Percentiles rank a stretch among this genome's conserved stretches.
Conservation (phyloP, 30 jellyfish, hydroid and myxozoan species). For the Aurelia coerulea region DNA sequence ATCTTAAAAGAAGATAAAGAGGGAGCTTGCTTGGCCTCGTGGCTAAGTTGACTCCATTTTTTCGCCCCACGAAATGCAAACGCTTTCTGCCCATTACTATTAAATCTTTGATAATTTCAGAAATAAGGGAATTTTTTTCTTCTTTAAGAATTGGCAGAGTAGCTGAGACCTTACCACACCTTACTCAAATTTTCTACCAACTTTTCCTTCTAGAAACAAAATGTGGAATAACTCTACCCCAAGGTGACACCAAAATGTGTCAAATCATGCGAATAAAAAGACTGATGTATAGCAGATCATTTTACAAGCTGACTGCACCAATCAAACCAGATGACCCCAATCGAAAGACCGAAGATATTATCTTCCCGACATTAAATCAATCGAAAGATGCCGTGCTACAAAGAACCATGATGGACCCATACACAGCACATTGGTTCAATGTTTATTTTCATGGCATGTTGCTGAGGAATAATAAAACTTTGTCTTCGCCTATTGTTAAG, state of each 20-base stretch:
- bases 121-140: too few species aligned
- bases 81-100: too few species aligned
- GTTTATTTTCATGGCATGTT: conserved; percentile 80
- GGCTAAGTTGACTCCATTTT: too few species aligned
- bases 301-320: conserved; percentile 70
- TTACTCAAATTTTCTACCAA: too few species aligned
- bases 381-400: conserved; percentile 32
- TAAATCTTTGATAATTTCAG: too few species aligned
- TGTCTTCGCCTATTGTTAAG: conserved; percentile 1
- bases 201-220: conserved; percentile 26
- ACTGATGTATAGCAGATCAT: conserved; percentile 29
- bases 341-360: conserved; percentile 30
- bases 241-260: conserved; percentile 43
- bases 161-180: too few species aligned
- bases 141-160: too few species aligned
- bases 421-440: conserved; percentile 91
- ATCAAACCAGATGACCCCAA: conserved; percentile 44
- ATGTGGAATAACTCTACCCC: conserved; percentile 69
- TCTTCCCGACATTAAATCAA: conserved; percentile 81
- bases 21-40: too few species aligned
- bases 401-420: conserved; percentile 80
- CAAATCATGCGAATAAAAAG: conserved; percentile 42
- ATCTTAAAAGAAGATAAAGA: too few species aligned
- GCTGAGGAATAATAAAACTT: conserved; percentile 68
- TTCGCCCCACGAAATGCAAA: too few species aligned